Evolutionary conservation across 2,113 vertebrate genomes (phyloP).

Genomic region (Hippolais icterina): DNA sequence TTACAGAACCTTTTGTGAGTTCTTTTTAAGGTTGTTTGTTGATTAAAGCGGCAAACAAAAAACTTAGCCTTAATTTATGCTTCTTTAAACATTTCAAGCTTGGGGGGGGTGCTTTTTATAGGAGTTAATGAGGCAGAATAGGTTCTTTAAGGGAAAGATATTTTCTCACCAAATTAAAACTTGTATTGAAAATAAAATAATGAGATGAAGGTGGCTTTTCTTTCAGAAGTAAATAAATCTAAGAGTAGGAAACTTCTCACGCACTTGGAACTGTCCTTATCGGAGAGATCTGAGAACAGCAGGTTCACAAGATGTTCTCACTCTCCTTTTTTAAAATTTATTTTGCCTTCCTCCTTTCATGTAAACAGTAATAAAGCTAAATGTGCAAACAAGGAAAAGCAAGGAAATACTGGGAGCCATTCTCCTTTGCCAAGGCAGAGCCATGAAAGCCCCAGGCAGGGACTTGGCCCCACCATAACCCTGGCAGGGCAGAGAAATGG

Average conservation of each 20-base stretch:
- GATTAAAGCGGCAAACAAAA: constrained; percentile 62
- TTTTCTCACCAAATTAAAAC: constrained; percentile 75
- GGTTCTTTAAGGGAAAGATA: constrained; percentile 61
- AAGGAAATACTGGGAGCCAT: not conserved
- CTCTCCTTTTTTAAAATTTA: not conserved
- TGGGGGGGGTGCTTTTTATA: constrained; percentile 46
- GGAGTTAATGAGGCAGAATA: constrained; percentile 75
- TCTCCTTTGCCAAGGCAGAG: not conserved
- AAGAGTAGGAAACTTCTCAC: constrained; percentile 46
- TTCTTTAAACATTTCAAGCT: constrained; percentile 61
- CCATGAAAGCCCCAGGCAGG: not conserved
- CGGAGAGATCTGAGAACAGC: constrained; percentile 7
- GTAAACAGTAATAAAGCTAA: constrained; percentile 27
- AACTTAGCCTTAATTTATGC: constrained; percentile 68
- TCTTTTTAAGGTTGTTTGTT: constrained; percentile 62
- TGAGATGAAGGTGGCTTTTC: constrained; percentile 63
- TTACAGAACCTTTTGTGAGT: constrained; percentile 55
- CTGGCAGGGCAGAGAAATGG: not conserved
- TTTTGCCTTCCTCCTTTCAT: constrained; percentile 33
- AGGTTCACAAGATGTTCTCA: constrained; percentile 3
- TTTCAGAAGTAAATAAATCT: constrained; percentile 64
- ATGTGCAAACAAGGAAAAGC: not conserved
- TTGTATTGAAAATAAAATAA: constrained; percentile 60
- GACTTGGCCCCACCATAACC: not conserved
- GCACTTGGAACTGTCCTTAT: constrained; percentile 33